Base-by-base conservation (phyloP, 1,140 invertebrate species). In the Carposina sasakii region DNA sequence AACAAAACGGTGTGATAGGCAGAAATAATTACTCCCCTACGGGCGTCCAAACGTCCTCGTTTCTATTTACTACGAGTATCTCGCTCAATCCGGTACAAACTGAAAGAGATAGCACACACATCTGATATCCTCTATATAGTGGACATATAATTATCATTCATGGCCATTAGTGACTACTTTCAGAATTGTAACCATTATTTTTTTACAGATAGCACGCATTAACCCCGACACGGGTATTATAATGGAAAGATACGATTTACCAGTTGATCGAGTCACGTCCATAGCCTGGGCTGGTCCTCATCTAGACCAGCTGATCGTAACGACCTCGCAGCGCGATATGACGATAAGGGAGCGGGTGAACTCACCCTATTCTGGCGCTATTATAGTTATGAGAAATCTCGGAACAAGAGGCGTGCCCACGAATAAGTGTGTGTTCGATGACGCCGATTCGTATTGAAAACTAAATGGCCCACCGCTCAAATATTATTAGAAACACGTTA, bases 251-350 rank as follows among this genome's bases (percentile, higher is more conserved):
- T 57, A 62, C 48, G 39, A 52, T 3, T 71, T 93, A 16, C 92
- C 92, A 10, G 88, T 89, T 1, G 78, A 83, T 46, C 86, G 90
- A 55, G 87, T 92, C 1, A 94, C 93, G 0, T 94, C 92, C 0
- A 88, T 89, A 0, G 88, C 89, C 48, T 96, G 92, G 71, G 94
- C 93, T 15, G 93, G 93, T 6, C 82, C 87, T 3, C 87, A 92
- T 59, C 72, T 92, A 21, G 89, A 93, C 59, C 88, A 90, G 42
- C 76, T 95, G 0, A 94, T 89, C 57, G 90, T 94, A 0, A 94
- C 93, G 2, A 89, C 89, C 0, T 87, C 56, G 0, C 17, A 44
- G 8, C 31, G 56, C 10, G 48, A 54, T 13, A 24, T 54, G 28
- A 12, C 31, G 5, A 5, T 19, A 1, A 31, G 23, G 0, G 3